Evolutionary conservation across 2,113 vertebrate species (phyloP).

Genomic region (Polypterus senegalus): DNA sequence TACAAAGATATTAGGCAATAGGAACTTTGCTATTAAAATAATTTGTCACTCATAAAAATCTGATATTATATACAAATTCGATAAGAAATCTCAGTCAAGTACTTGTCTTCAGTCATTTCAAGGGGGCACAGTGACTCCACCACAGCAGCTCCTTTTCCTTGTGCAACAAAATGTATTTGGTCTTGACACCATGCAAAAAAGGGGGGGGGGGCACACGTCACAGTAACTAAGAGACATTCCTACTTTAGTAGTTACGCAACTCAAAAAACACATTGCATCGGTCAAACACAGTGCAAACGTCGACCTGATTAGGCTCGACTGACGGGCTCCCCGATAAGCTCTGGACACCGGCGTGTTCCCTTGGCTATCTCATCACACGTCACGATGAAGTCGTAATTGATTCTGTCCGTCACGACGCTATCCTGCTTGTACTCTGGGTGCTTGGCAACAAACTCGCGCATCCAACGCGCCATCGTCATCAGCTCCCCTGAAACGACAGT

Average conservation of each 20-base stretch:
- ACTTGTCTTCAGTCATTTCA: too few species aligned
- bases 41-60: conserved; percentile 73
- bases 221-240: too few species aligned
- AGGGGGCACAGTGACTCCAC: too few species aligned
- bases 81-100: conserved; percentile 42
- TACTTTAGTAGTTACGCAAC: too few species aligned
- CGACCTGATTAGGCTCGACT: conserved; percentile 55
- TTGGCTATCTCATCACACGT: conserved; percentile 77
- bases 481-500: conserved; percentile 62
- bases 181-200: too few species aligned
- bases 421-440: conserved; percentile 91
- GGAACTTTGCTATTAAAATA: conserved; percentile 54
- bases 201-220: too few species aligned
- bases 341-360: conserved; percentile 72
- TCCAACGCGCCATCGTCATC: conserved; percentile 94
- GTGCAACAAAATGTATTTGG: too few species aligned
- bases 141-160: too few species aligned
- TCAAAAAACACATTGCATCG: too few species aligned
- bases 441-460: conserved; percentile 78
- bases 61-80: conserved; percentile 62
- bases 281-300: too few species aligned
- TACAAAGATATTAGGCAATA: too few species aligned
- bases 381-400: conserved; percentile 81
- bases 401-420: conserved; percentile 81
- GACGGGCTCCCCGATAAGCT: conserved; percentile 71